Evolutionary conservation across 2,113 vertebrate species (phyloP).

Genomic region (Neogale vison): DNA sequence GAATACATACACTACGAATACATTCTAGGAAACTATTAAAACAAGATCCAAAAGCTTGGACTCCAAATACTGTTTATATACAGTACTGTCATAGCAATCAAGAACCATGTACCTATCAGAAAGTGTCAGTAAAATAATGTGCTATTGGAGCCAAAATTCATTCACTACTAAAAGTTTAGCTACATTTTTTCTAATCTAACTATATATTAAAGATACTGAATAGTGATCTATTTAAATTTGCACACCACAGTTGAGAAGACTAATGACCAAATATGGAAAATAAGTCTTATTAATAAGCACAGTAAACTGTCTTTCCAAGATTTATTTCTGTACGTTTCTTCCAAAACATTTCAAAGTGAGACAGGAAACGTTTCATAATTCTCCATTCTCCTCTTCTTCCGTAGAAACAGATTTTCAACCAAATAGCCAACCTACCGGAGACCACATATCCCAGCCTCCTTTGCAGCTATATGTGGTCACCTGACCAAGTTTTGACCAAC

Average conservation of each 20-base stretch:
- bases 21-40: not conserved
- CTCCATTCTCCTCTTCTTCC: not conserved
- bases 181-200: not conserved
- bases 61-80: not conserved
- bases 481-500: not conserved
- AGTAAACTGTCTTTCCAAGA: constrained; percentile 1
- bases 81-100: not conserved
- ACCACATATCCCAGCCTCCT: constrained; percentile 31
- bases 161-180: not conserved
- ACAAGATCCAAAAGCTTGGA: not conserved
- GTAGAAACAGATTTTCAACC: not conserved
- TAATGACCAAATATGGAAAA: constrained; percentile 14
- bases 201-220: not conserved
- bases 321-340: constrained; percentile 19
- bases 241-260: constrained; percentile 5
- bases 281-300: not conserved
- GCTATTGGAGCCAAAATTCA: not conserved
- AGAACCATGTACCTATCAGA: not conserved
- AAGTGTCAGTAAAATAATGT: not conserved
- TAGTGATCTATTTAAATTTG: not conserved
- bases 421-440: not conserved
- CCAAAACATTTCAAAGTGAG: not conserved
- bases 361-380: not conserved
- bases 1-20: not conserved
- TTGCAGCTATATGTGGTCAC: constrained; percentile 9